Conservation (phyloP, 2,888 invertebrate species). For the Villa cingulata region DNA sequence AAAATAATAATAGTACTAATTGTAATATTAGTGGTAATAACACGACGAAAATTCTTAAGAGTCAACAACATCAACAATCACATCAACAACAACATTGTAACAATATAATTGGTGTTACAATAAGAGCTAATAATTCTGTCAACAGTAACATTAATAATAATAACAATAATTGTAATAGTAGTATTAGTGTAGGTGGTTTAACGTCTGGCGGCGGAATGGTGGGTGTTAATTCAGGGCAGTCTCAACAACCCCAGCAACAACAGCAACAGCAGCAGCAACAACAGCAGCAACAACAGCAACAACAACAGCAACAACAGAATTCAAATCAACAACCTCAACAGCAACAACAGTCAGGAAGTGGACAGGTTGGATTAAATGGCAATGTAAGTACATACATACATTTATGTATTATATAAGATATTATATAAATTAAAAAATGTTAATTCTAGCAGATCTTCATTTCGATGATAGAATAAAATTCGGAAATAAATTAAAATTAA, state of each 20-base stretch:
- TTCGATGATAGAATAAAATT: no score
- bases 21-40: background rate
- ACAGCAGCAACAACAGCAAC: conserved; percentile 23
- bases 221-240: conserved; percentile 13
- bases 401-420: no score
- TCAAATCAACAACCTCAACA: conserved; percentile 15
- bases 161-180: conserved; percentile 1
- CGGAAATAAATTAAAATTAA: no score
- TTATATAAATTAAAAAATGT: background rate
- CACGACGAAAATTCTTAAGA: background rate
- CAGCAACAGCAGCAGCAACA: conserved; percentile 20
- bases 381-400: conserved; percentile 14
- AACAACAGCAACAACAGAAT: conserved; percentile 27
- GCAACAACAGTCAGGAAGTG: conserved; percentile 10
- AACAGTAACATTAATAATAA: conserved; percentile 1
- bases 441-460: no score
- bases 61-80: conserved; percentile 3
- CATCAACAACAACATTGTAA: background rate
- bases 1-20: background rate
- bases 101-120: background rate
- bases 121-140: background rate
- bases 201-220: conserved; percentile 11
- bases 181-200: conserved; percentile 2
- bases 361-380: conserved; percentile 12
- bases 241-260: conserved; percentile 19